Conservation (phyloP, 1,140 invertebrate genomes). For the Drosophila pallidifrons region DNA sequence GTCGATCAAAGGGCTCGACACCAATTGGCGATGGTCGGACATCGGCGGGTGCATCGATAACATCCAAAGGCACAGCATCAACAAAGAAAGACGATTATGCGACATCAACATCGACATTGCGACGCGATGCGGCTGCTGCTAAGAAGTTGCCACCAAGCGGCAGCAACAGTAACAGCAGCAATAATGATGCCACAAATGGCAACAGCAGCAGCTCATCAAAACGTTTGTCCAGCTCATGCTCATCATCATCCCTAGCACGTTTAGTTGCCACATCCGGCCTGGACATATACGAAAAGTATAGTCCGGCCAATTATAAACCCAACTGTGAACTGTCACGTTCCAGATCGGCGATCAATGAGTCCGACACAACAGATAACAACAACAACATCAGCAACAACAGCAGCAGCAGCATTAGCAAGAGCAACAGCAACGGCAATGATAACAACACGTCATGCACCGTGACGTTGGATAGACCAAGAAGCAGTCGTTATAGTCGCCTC, state of each 20-base stretch:
- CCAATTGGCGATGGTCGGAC: constrained; percentile 41
- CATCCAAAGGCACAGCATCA: constrained; percentile 3
- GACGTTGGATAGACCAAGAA: constrained; percentile 70
- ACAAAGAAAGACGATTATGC: constrained; percentile 32
- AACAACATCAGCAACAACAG: constrained; percentile 37
- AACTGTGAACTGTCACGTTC: constrained; percentile 85
- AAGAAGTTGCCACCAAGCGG: constrained; percentile 59
- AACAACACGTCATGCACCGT: constrained; percentile 44
- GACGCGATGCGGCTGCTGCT: constrained; percentile 33
- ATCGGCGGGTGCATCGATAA: constrained; percentile 12
- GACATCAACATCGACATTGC: constrained; percentile 19
- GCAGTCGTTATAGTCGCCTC: constrained; percentile 75
- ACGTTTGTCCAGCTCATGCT: constrained; percentile 78
- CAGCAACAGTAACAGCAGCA: constrained; percentile 10
- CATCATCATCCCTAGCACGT: constrained; percentile 83
- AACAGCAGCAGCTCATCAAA: constrained; percentile 48
- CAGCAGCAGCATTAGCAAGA: constrained; percentile 29
- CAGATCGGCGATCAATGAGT: constrained; percentile 77
- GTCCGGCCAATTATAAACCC: constrained; percentile 85
- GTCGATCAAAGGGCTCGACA: constrained; percentile 39
- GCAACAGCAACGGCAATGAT: constrained; percentile 1
- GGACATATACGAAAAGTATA: constrained; percentile 84
- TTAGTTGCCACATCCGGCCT: constrained; percentile 82
- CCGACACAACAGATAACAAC: constrained; percentile 32
- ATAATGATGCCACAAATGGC: constrained; percentile 34